Evolutionary conservation across 2,113 vertebrate genomes (phyloP).

Genomic region (Carollia perspicillata): DNA sequence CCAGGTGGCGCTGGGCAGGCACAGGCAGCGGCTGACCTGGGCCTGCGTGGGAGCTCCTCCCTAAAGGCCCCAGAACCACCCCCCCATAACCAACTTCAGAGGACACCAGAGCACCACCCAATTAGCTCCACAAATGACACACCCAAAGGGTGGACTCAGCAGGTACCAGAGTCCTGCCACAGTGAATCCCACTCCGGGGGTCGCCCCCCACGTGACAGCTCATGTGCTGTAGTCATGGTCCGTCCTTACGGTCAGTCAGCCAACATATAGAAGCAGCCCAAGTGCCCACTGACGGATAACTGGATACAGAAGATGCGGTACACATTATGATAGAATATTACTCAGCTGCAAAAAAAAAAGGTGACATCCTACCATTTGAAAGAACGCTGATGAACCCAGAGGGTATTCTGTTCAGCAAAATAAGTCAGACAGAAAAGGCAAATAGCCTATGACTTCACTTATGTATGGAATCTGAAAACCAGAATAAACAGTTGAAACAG

Average conservation of each 20-base stretch:
- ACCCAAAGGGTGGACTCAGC: background rate
- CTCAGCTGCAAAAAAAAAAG: background rate
- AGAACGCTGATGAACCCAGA: background rate
- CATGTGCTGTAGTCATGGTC: background rate
- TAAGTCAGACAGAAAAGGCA: background rate
- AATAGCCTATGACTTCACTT: background rate
- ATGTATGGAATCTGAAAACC: background rate
- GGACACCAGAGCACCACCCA: background rate
- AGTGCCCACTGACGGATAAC: background rate
- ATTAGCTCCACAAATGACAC: background rate
- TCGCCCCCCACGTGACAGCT: background rate
- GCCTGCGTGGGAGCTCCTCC: background rate
- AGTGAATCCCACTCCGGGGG: background rate
- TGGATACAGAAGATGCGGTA: background rate
- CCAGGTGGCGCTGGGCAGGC: background rate
- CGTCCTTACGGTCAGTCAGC: background rate
- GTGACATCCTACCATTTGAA: background rate
- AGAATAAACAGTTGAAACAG: background rate
- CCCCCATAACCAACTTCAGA: background rate
- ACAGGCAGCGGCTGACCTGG: background rate
- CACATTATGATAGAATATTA: background rate
- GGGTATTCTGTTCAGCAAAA: background rate
- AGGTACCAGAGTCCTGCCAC: background rate
- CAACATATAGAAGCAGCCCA: background rate
- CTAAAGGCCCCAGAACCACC: background rate